Conservation (phyloP, 1,140 invertebrate genomes). For the Euura lappo region DNA sequence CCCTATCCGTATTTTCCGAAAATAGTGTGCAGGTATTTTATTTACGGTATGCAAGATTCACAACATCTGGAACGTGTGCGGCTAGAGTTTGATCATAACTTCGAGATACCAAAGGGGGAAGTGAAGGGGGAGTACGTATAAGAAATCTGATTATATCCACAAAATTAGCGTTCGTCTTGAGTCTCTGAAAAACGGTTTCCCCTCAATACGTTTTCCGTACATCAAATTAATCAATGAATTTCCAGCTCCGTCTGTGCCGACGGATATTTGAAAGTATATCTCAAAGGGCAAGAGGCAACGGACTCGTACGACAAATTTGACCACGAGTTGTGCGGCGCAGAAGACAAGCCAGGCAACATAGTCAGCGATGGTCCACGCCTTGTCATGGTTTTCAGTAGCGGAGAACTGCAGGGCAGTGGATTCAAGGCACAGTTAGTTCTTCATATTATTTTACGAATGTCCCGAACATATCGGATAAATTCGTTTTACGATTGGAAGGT, state of each 20-base stretch:
- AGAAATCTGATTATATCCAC: not conserved
- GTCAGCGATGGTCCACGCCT: constrained; percentile 91
- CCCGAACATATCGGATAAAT: too few species aligned
- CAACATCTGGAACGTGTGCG: constrained; percentile 93
- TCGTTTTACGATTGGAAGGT: too few species aligned
- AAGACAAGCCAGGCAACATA: constrained; percentile 71
- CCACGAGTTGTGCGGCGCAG: constrained; percentile 87
- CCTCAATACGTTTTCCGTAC: not conserved
- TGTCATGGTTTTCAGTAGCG: constrained; percentile 91
- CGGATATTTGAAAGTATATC: constrained; percentile 89
- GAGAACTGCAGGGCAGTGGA: constrained; percentile 84
- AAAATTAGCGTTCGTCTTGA: too few species aligned
- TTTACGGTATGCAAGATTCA: constrained; percentile 95
- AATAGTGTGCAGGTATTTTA: constrained; percentile 96
- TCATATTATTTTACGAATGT: not conserved
- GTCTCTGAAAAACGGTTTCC: too few species aligned
- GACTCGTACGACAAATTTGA: constrained; percentile 93
- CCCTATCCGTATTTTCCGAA: constrained; percentile 93
- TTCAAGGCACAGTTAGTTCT: constrained; percentile 79
- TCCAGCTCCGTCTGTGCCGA: constrained; percentile 77
- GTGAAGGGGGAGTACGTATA: constrained; percentile 70
- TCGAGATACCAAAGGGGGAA: constrained; percentile 86
- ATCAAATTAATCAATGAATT: constrained; percentile 22
- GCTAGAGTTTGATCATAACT: constrained; percentile 80
- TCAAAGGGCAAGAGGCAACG: constrained; percentile 91